phyloP scores from a whole-genome alignment of 1,140 invertebrate genomes.

The Aphelinus atriplicis region DNA sequence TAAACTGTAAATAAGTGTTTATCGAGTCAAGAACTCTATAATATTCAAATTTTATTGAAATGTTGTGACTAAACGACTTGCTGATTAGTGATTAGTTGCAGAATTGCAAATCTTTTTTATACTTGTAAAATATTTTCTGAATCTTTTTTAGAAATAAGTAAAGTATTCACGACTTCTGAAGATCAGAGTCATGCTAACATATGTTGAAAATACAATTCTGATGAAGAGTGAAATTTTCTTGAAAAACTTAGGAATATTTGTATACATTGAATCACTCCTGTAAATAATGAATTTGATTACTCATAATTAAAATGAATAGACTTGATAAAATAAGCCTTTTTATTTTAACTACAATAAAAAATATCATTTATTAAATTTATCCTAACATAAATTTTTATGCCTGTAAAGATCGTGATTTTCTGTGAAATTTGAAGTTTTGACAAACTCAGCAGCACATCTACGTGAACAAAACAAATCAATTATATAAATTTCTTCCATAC shows the following conservation, averaged over 20 bases:
- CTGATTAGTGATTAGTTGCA: constrained; percentile 33
- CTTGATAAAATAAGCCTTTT: background rate
- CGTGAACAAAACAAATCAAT: constrained; percentile 7
- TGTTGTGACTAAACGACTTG: constrained; percentile 23
- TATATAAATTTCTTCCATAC: constrained; percentile 5
- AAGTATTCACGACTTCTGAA: no score
- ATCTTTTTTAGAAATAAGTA: constrained; percentile 26
- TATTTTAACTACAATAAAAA: constrained; percentile 25
- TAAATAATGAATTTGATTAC: constrained; percentile 46
- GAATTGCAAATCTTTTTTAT: constrained; percentile 34
- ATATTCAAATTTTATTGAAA: constrained; percentile 39
- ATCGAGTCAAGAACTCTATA: constrained; percentile 10
- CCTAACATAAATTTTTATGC: constrained; percentile 20
- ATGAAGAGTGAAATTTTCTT: background rate
- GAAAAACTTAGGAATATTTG: no score
- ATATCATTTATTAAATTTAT: constrained; percentile 26
- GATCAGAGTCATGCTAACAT: no score
- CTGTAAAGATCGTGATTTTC: constrained; percentile 35
- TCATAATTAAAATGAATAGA: background rate
- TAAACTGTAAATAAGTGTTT: constrained; percentile 40
- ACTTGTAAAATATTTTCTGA: constrained; percentile 34
- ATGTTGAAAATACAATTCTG: constrained; percentile 11
- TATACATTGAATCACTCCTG: constrained; percentile 20
- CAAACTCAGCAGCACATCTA: constrained; percentile 50
- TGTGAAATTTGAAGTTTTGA: constrained; percentile 36